Evolutionary conservation across 2,888 invertebrate genomes (phyloP).

Genomic region (Aplocera efformata): DNA sequence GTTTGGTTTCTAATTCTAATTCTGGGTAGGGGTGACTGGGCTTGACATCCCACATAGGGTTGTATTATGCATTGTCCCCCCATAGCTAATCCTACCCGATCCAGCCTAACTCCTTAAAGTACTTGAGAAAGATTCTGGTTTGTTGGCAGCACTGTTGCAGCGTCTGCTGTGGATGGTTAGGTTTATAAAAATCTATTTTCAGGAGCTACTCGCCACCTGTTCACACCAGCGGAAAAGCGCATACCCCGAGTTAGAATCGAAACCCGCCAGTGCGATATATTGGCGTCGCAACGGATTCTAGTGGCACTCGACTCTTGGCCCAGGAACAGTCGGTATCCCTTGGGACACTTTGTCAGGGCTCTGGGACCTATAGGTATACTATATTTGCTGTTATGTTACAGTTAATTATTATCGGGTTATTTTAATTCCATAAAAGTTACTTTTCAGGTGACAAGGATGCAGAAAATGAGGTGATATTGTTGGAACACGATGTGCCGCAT

Average conservation of each 20-base stretch:
- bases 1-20: too few species aligned
- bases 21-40: too few species aligned
- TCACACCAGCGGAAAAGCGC: conserved; percentile 95
- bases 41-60: too few species aligned
- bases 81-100: too few species aligned
- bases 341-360: conserved; percentile 97
- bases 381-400: too few species aligned
- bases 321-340: conserved; percentile 93
- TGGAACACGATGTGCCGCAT: conserved; percentile 98
- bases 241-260: conserved; percentile 98
- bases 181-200: conserved; percentile 3
- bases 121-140: too few species aligned
- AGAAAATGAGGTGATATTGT: conserved; percentile 96
- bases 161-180: too few species aligned
- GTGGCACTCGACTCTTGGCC: conserved; percentile 99
- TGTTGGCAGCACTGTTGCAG: too few species aligned
- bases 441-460: conserved; percentile 92
- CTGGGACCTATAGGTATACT: conserved; percentile 91
- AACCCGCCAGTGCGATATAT: conserved; percentile 91
- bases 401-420: too few species aligned
- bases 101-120: too few species aligned
- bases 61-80: too few species aligned
- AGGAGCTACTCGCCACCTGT: conserved; percentile 88
- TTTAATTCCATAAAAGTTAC: too few species aligned
- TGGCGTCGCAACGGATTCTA: conserved; percentile 92